These are phyloP conservation scores for Elymnias hypermnestra DNA, from an alignment of 1,140 invertebrate genomes.

Conservation along the genomic window DNA sequence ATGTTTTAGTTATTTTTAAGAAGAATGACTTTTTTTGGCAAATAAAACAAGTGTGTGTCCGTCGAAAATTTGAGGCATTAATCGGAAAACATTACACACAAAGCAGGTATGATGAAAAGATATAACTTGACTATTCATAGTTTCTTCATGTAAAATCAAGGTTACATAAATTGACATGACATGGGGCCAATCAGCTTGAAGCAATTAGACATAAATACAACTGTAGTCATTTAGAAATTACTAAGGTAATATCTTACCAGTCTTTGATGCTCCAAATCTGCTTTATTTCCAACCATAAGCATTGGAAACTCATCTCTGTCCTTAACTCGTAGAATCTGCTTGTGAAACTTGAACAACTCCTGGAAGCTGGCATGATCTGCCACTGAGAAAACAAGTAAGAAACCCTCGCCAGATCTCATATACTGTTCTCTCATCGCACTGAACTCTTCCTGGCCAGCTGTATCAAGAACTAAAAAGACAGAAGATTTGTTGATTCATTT, in stretches of 20 bases:
- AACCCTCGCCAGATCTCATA: slow-evolving; percentile 97
- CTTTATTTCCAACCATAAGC: slow-evolving; percentile 97
- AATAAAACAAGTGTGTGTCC: no score
- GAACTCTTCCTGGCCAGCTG: slow-evolving; percentile 98
- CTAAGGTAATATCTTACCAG: slow-evolving; percentile 77
- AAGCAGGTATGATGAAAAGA: no score
- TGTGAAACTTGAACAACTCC: slow-evolving; percentile 95
- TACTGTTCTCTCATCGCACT: slow-evolving; percentile 98
- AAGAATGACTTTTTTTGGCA: no score
- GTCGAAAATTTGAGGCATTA: no score
- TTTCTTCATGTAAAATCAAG: no score
- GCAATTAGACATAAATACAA: neutral
- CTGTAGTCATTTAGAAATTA: neutral
- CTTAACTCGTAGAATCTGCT: slow-evolving; percentile 95
- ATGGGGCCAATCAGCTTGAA: no score
- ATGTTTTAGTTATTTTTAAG: no score
- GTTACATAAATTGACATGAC: no score
- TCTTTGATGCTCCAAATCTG: slow-evolving; percentile 93
- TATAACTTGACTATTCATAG: no score
- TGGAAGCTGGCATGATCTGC: slow-evolving; percentile 96
- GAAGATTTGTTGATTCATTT: no score
- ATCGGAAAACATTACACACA: no score
- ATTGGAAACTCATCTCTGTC: slow-evolving; percentile 97
- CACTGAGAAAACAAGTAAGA: slow-evolving; percentile 95
- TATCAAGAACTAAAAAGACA: slow-evolving; percentile 87